These are phyloP conservation scores for Atractosteus spatula DNA, from an alignment of 2,113 vertebrate species.

Conservation along the genomic window DNA sequence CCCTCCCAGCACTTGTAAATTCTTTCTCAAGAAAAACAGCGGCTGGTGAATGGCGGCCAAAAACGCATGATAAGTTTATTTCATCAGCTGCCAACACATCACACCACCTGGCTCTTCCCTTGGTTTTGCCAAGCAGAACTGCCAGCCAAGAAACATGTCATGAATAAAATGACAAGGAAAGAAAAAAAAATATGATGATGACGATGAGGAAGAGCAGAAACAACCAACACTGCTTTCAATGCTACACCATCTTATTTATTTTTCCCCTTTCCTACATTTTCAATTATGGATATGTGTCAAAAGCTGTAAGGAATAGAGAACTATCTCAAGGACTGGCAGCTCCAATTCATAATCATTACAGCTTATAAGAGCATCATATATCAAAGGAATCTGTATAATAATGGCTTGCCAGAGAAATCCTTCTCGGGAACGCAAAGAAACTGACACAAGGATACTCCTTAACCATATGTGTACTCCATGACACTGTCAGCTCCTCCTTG, in stretches of 20 bases:
- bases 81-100: conserved; percentile 9
- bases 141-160: not conserved
- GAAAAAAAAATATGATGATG: not conserved
- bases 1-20: not conserved
- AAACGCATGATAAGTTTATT: not conserved
- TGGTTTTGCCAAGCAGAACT: not conserved
- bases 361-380: not conserved
- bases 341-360: not conserved
- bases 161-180: not conserved
- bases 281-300: not conserved
- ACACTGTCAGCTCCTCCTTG: too few species aligned
- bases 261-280: too few species aligned
- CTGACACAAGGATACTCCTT: not conserved
- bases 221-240: too few species aligned
- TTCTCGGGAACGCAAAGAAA: not conserved
- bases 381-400: not conserved
- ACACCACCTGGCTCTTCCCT: conserved; percentile 8
- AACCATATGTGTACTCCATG: not conserved
- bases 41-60: conserved; percentile 1
- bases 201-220: too few species aligned
- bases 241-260: too few species aligned
- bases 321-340: not conserved
- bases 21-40: conserved; percentile 8
- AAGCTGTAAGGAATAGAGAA: not conserved
- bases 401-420: not conserved